phyloP scores from a whole-genome alignment of 53 echinoderm and acorn worm species.

The Zoroaster sp. region DNA sequence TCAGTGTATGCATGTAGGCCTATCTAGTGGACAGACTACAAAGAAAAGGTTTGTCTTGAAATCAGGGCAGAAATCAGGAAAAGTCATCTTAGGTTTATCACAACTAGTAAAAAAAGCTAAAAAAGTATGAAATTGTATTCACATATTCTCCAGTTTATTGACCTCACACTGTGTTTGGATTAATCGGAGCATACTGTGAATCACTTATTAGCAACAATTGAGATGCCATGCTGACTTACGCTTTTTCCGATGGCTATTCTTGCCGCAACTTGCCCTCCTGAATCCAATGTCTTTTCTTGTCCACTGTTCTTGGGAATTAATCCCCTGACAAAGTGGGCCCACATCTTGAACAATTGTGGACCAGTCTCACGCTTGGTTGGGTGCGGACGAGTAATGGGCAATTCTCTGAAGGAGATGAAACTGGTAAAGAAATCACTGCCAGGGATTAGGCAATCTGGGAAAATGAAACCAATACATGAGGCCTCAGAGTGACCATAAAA shows the following conservation, averaged over 20 bases:
- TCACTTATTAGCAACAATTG: background rate
- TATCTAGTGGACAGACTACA: background rate
- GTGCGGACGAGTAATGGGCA: background rate
- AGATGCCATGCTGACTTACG: conserved; percentile 32
- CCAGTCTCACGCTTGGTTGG: conserved; percentile 1
- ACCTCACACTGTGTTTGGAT: background rate
- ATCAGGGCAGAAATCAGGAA: background rate
- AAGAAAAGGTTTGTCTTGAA: background rate
- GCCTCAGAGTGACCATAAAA: conserved; percentile 3
- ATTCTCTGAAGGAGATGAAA: conserved; percentile 3
- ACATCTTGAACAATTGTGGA: background rate
- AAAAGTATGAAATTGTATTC: background rate
- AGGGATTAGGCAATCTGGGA: background rate
- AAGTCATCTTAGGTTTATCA: background rate
- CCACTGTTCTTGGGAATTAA: background rate
- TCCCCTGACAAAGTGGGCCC: background rate
- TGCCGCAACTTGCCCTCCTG: background rate
- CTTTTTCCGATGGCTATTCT: conserved; percentile 26
- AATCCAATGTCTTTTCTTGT: background rate
- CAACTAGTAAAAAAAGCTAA: background rate
- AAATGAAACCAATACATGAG: background rate
- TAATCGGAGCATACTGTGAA: background rate
- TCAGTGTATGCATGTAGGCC: background rate
- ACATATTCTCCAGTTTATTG: background rate
- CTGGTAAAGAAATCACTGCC: background rate